phyloP scores from a whole-genome alignment of 2,888 invertebrate genomes.

The Buathra laborator region DNA sequence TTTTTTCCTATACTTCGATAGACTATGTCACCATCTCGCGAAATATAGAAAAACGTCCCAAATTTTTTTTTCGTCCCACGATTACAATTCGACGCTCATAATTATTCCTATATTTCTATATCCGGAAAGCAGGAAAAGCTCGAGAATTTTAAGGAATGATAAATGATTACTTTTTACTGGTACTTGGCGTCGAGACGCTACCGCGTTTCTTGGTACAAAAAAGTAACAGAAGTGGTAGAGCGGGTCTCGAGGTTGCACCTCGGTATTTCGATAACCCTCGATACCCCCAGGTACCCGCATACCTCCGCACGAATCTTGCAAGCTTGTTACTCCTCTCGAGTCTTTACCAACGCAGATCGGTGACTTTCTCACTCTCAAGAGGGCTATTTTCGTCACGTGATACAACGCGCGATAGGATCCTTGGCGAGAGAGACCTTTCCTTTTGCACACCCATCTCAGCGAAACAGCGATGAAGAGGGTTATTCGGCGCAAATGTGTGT shows the following conservation, averaged over 20 bases:
- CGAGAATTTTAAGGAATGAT: too few relatives aligned
- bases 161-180: too few relatives aligned
- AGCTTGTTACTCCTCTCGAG: constrained; percentile 43
- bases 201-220: neutral
- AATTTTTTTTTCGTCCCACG: too few relatives aligned
- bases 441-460: constrained; percentile 24
- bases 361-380: constrained; percentile 47
- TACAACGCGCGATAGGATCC: constrained; percentile 75
- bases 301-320: constrained; percentile 13
- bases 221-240: neutral
- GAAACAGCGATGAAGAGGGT: constrained; percentile 7
- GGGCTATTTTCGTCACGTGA: constrained; percentile 78
- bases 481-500: constrained; percentile 1
- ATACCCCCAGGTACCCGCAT: constrained; percentile 7
- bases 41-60: too few relatives aligned
- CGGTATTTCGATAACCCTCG: neutral
- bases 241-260: neutral
- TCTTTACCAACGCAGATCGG: neutral
- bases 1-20: too few relatives aligned
- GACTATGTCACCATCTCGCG: too few relatives aligned
- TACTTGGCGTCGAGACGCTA: too few relatives aligned
- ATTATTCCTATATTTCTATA: too few relatives aligned
- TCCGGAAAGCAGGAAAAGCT: too few relatives aligned
- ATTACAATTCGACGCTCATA: too few relatives aligned
- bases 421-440: constrained; percentile 51